phyloP scores from a whole-genome alignment of 2,797 vertebrate species.

The Muraenolepis orangiensis region DNA sequence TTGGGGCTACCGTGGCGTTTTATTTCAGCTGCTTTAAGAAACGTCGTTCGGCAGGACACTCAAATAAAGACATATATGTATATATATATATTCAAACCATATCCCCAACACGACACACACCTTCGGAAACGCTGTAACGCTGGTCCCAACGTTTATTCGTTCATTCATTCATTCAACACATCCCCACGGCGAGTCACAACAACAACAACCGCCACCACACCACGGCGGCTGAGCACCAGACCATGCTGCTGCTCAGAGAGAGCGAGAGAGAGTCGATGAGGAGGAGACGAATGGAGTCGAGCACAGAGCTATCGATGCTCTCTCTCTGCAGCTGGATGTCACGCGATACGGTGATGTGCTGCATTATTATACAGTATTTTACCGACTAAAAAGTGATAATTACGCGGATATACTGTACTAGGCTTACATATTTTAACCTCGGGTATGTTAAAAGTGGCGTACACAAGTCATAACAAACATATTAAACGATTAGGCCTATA shows the following conservation, averaged over 20 bases:
- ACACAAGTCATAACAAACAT: background rate
- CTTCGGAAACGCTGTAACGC: background rate
- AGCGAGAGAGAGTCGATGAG: constrained; percentile 53
- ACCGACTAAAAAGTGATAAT: background rate
- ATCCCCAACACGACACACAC: background rate
- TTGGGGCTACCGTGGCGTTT: too few species aligned
- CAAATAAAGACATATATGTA: too few species aligned
- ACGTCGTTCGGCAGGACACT: too few species aligned
- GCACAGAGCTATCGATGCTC: constrained; percentile 51
- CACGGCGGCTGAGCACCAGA: too few species aligned
- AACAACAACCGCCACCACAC: constrained; percentile 7
- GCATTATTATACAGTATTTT: background rate
- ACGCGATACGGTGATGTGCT: too few species aligned
- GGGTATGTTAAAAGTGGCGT: background rate
- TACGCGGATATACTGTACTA: background rate
- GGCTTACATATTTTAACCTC: background rate
- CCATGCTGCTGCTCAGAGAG: constrained; percentile 46
- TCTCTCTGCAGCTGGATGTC: too few species aligned
- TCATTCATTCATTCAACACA: background rate
- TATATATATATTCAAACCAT: too few species aligned
- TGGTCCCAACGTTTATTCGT: background rate
- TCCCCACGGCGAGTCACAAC: background rate
- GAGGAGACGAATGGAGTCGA: constrained; percentile 34
- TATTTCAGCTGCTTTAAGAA: too few species aligned
- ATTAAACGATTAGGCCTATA: background rate